Conservation (phyloP, 37 sponge, comb jelly and placozoan species). For the Eunapius fragilis region DNA sequence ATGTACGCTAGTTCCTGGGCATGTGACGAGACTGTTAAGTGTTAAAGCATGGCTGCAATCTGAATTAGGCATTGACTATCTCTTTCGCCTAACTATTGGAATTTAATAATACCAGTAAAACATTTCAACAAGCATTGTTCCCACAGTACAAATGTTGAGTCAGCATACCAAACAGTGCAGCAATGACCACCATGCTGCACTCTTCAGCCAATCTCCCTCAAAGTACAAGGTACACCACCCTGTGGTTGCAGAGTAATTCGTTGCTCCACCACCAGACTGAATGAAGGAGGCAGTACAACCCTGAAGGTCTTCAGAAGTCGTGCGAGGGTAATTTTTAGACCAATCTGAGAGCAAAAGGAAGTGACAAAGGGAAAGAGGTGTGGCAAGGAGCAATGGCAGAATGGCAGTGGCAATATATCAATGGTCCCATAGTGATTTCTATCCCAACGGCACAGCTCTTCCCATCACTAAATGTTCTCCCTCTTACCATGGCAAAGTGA, state of each 20-base stretch:
- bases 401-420: no score
- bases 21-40: no score
- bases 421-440: no score
- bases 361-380: background rate
- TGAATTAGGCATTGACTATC: no score
- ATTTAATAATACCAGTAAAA: no score
- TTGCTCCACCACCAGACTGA: background rate
- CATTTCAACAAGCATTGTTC: no score
- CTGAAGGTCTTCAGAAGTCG: background rate
- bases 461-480: background rate
- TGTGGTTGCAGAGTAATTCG: background rate
- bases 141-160: no score
- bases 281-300: background rate
- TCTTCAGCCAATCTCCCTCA: background rate
- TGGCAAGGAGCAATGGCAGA: background rate
- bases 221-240: background rate
- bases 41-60: no score
- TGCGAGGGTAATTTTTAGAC: background rate
- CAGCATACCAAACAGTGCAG: no score
- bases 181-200: no score
- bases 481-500: conserved; percentile 37
- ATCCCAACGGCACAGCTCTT: background rate
- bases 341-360: background rate
- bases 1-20: no score
- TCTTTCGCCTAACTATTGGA: no score